Percentiles rank a stretch among this genome's conserved stretches.
These are phyloP conservation scores for Cremastinae sp. DNA, from an alignment of 2,888 invertebrate species.

Conservation along the genomic window DNA sequence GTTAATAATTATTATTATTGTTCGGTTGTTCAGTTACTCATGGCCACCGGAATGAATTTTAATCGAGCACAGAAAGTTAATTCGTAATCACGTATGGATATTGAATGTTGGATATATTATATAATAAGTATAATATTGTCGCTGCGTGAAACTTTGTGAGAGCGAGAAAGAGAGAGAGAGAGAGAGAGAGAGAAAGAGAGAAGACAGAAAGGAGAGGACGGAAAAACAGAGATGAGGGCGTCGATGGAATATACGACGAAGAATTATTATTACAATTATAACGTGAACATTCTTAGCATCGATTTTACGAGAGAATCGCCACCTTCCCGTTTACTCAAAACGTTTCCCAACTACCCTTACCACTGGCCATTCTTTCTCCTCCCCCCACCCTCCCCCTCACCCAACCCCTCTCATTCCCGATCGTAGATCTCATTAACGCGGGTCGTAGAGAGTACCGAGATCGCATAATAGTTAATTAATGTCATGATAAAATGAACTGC, in stretches of 20 bases:
- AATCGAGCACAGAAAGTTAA: conserved; percentile 68
- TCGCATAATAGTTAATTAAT: conserved; percentile 68
- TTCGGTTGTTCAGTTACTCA: conserved; percentile 64
- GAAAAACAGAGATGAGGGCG: conserved; percentile 10
- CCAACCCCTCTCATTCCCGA: conserved; percentile 29
- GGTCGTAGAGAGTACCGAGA: conserved; percentile 70
- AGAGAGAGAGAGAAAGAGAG: conserved; percentile 19
- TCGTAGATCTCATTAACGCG: conserved; percentile 70
- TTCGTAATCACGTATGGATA: conserved; percentile 72
- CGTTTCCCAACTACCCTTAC: neutral
- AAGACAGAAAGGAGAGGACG: neutral
- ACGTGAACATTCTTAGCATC: conserved; percentile 51
- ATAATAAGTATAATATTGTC: conserved; percentile 65
- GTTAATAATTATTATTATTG: no score
- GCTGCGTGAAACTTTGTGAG: conserved; percentile 46
- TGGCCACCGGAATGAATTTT: conserved; percentile 68
- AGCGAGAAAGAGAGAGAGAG: conserved; percentile 2
- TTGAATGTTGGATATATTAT: conserved; percentile 74
- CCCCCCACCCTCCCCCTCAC: neutral
- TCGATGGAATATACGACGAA: conserved; percentile 47
- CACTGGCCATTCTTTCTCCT: conserved; percentile 1
- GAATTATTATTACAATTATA: conserved; percentile 46
- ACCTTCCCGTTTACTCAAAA: neutral
- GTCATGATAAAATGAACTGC: conserved; percentile 69
- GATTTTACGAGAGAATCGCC: conserved; percentile 45